Percentiles rank a stretch among this genome's conserved stretches.
Conservation (phyloP, 1,140 invertebrate species). For the Coelopa frigida region DNA sequence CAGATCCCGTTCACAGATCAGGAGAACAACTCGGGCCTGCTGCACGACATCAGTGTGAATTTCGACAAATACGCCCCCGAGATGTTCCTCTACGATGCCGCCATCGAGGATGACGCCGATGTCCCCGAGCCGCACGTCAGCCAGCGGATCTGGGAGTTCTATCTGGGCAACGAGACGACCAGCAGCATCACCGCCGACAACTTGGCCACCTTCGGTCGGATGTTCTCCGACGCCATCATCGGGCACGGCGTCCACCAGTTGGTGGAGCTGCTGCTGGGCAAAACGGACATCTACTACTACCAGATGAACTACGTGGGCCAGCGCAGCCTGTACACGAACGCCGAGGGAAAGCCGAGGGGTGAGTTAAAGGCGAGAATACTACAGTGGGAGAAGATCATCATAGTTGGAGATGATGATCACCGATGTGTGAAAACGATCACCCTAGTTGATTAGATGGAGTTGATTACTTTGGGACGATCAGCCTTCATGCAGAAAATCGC, state of each 20-base stretch:
- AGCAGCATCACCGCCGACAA: slow-evolving; percentile 12
- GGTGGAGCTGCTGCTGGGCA: slow-evolving; percentile 44
- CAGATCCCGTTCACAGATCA: slow-evolving; percentile 16
- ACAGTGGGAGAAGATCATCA: too few species aligned
- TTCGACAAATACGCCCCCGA: slow-evolving; percentile 33
- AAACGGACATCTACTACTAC: slow-evolving; percentile 49
- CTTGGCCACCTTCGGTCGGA: slow-evolving; percentile 20
- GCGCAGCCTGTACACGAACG: slow-evolving; percentile 11
- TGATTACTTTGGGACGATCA: too few species aligned
- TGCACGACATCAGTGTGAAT: slow-evolving; percentile 25
- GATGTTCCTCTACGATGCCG: slow-evolving; percentile 39
- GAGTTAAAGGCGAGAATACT: not conserved
- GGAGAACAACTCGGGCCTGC: slow-evolving; percentile 17
- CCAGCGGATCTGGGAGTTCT: slow-evolving; percentile 17
- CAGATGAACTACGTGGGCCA: slow-evolving; percentile 42
- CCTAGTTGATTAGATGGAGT: too few species aligned
- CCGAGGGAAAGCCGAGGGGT: slow-evolving; percentile 12
- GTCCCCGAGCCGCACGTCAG: slow-evolving; percentile 1
- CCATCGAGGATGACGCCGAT: slow-evolving; percentile 19
- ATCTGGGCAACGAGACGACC: slow-evolving; percentile 14
- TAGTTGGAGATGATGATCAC: too few species aligned
- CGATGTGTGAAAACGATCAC: too few species aligned
- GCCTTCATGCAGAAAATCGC: too few species aligned
- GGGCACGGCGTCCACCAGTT: slow-evolving; percentile 47
- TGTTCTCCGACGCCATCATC: slow-evolving; percentile 47